Evolutionary conservation across 1,140 invertebrate species (phyloP).

Genomic region (Drosophila ohnishii): DNA sequence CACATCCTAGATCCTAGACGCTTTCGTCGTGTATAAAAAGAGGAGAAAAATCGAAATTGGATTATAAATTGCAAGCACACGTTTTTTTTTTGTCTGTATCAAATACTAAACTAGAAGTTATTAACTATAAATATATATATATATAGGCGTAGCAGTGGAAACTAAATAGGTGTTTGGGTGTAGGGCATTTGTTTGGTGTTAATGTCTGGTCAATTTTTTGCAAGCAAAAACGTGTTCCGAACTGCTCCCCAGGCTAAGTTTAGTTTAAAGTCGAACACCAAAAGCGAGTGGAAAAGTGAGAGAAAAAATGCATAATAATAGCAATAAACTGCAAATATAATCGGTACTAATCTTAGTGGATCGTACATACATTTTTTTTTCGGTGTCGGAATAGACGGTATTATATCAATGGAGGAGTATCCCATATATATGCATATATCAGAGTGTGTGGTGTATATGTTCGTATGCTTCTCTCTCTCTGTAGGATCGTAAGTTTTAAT

Average conservation of each 20-base stretch:
- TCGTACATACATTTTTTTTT: conserved; percentile 34
- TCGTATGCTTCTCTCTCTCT: conserved; percentile 20
- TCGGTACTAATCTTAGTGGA: conserved; percentile 48
- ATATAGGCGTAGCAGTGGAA: not conserved
- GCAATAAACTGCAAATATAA: conserved; percentile 56
- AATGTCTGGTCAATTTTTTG: conserved; percentile 74
- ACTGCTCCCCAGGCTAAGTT: conserved; percentile 28
- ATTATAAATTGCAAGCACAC: conserved; percentile 30
- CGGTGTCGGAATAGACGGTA: conserved; percentile 16
- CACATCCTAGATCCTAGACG: conserved; percentile 69
- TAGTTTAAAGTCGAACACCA: conserved; percentile 74
- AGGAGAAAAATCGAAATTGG: conserved; percentile 34
- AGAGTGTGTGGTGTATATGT: conserved; percentile 15
- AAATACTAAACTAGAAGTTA: conserved; percentile 73
- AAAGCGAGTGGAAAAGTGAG: conserved; percentile 28
- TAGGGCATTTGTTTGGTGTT: conserved; percentile 69
- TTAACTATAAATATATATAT: conserved; percentile 18
- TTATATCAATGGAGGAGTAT: conserved; percentile 31
- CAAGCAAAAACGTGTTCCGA: conserved; percentile 10
- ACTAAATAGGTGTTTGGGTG: conserved; percentile 31
- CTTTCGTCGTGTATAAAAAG: conserved; percentile 64
- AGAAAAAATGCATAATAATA: not conserved
- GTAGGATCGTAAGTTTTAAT: conserved; percentile 72
- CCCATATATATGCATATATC: conserved; percentile 26
- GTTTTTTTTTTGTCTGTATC: conserved; percentile 67